Base-by-base conservation (phyloP, 2,797 vertebrate species). In the Salmo trutta region DNA sequence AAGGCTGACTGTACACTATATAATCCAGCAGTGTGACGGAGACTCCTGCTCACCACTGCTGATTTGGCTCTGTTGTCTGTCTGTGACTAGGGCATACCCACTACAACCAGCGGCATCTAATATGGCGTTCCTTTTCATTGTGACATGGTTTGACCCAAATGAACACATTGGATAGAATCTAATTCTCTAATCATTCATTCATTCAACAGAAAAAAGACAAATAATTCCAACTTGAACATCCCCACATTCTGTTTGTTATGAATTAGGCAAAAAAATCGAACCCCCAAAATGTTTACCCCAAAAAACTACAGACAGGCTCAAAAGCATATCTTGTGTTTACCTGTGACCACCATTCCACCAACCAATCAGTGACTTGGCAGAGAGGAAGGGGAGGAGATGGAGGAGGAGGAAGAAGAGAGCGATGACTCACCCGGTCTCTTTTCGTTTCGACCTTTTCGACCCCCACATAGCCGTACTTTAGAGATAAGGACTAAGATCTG, bases 401-500 rank as follows among this genome's bases (percentile, higher is more conserved):
- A 5, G n/a, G 12, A 15, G 8, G 21, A 56, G 59, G 15, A 27
- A 82, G 77, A 54, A 4, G 15, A 79, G 81, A 73, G 67, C 74
- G 47, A 73, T 66, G 78, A 94, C 95, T 94, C 90, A 97, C 96
- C 96, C 4, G 94, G 95, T 82, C 94, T 92, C 79, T 94, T 95
- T 2, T 96, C 94, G 15, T 88, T 94, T 79, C 94, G 89, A 83
- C 90, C 80, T 91, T 94, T 93, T 75, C 94, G 93, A 85, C 95
- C 93, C 77, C 96, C 94, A 80, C 96, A 97, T 82, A 97, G 93
- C 71, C 95, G 93, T 66, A 97, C 96, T 91, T 97, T 97, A 84
- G 96, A 96, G 87, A 97, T 95, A 73, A 97, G 90, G 71, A 96
- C 92, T 72, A 97, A 93, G 83, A 97, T 95, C 92, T 97, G 96